Conservation (phyloP, 2,888 invertebrate genomes). For the Rutpela maculata region DNA sequence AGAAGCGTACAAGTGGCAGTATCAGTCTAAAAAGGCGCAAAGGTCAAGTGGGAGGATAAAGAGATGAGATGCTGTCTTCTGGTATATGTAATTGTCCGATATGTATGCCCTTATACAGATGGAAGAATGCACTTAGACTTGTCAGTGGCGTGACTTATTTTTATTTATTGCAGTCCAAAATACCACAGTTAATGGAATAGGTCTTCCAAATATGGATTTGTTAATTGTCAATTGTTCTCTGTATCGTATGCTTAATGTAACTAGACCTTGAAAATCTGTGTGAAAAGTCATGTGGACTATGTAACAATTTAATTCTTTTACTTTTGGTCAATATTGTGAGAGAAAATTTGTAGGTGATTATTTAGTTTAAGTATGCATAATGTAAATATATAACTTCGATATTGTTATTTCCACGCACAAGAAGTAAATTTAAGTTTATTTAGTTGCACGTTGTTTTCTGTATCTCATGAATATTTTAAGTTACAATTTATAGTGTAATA, state of each 20-base stretch:
- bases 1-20: neutral
- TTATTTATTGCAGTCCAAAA: neutral
- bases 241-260: neutral
- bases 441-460: too few species aligned
- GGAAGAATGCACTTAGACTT: conserved; percentile 19
- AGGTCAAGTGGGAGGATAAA: conserved; percentile 14
- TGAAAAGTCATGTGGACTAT: neutral
- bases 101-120: conserved; percentile 23
- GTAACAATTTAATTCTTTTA: too few species aligned
- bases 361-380: too few species aligned
- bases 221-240: neutral
- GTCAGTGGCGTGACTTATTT: conserved; percentile 22
- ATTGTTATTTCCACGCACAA: too few species aligned
- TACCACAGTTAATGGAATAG: neutral
- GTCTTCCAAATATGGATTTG: neutral
- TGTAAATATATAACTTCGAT: too few species aligned
- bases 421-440: too few species aligned
- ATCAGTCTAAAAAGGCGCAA: conserved; percentile 13
- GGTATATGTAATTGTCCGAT: neutral
- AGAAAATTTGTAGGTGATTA: too few species aligned
- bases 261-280: neutral
- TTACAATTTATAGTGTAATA: too few species aligned
- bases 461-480: too few species aligned
- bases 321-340: too few species aligned
- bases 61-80: conserved; percentile 3